Conservation (phyloP, 2,888 invertebrate species). For the Brachylomia viminalis region DNA sequence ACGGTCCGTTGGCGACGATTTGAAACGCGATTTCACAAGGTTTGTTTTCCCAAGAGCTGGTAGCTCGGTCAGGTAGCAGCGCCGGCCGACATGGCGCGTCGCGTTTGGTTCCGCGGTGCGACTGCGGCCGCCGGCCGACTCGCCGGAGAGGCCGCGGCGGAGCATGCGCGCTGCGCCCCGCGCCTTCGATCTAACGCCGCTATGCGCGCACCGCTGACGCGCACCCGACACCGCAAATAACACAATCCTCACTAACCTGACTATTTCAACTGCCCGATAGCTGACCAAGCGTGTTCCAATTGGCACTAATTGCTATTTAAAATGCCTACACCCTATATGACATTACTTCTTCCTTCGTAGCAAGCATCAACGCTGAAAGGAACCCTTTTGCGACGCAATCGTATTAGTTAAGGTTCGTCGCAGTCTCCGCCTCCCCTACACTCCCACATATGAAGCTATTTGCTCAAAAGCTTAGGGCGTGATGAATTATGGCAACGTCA, state of each 20-base stretch:
- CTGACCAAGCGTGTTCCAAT: constrained; percentile 74
- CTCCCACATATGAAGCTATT: constrained; percentile 70
- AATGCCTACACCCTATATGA: constrained; percentile 61
- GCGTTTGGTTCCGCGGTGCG: constrained; percentile 84
- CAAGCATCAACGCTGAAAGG: constrained; percentile 18
- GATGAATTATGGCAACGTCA: constrained; percentile 71
- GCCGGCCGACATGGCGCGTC: constrained; percentile 86
- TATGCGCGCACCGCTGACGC: constrained; percentile 82
- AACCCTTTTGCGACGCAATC: constrained; percentile 55
- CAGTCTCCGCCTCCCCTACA: constrained; percentile 64
- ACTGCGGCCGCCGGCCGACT: constrained; percentile 84
- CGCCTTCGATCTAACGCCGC: constrained; percentile 87
- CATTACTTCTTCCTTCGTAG: constrained; percentile 50
- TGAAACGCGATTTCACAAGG: constrained; percentile 75
- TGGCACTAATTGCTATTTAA: constrained; percentile 72
- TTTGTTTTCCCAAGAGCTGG: constrained; percentile 81
- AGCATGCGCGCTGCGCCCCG: constrained; percentile 81
- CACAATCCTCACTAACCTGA: constrained; percentile 83
- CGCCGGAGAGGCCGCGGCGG: constrained; percentile 76
- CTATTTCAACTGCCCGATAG: constrained; percentile 77
- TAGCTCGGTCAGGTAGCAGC: constrained; percentile 87
- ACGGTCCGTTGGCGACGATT: constrained; percentile 75
- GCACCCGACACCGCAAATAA: constrained; percentile 87
- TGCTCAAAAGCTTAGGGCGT: constrained; percentile 65
- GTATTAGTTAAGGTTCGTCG: constrained; percentile 58